Evolutionary conservation across 2,113 vertebrate species (phyloP).

Genomic region (Apaloderma vittatum): DNA sequence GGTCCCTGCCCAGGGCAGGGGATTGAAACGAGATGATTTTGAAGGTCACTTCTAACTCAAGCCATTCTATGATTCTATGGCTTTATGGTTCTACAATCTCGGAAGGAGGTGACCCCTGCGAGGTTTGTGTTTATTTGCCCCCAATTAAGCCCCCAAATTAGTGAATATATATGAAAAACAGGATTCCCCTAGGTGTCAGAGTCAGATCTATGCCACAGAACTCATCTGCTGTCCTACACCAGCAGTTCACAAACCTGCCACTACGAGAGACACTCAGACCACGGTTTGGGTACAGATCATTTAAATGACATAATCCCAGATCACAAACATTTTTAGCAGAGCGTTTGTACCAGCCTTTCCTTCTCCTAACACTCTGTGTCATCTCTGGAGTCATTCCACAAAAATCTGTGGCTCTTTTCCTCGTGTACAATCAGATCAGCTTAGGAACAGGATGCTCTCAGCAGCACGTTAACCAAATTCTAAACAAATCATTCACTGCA

Average conservation of each 20-base stretch:
- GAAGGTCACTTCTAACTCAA: too few species aligned
- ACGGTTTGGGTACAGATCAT: too few species aligned
- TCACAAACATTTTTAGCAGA: rapidly evolving
- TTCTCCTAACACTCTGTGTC: not conserved
- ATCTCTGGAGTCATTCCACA: not conserved
- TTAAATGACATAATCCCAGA: not conserved
- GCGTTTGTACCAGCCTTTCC: not conserved
- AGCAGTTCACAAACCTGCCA: not conserved
- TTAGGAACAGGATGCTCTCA: not conserved
- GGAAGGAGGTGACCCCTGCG: not conserved
- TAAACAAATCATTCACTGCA: not conserved
- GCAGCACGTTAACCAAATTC: not conserved
- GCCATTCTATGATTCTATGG: too few species aligned
- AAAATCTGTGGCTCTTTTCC: not conserved
- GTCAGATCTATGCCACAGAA: not conserved
- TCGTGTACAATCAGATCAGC: not conserved
- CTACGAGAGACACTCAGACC: not conserved
- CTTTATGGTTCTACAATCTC: too few species aligned
- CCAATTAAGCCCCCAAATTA: not conserved
- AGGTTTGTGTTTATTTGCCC: not conserved
- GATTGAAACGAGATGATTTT: too few species aligned
- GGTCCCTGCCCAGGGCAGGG: too few species aligned
- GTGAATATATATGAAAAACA: not conserved
- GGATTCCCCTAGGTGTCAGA: not conserved
- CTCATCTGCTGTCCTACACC: not conserved